Percentiles rank a stretch among this genome's conserved stretches.
These are phyloP conservation scores for Anas georgica DNA, from an alignment of 2,797 vertebrate species.

Conservation along the genomic window DNA sequence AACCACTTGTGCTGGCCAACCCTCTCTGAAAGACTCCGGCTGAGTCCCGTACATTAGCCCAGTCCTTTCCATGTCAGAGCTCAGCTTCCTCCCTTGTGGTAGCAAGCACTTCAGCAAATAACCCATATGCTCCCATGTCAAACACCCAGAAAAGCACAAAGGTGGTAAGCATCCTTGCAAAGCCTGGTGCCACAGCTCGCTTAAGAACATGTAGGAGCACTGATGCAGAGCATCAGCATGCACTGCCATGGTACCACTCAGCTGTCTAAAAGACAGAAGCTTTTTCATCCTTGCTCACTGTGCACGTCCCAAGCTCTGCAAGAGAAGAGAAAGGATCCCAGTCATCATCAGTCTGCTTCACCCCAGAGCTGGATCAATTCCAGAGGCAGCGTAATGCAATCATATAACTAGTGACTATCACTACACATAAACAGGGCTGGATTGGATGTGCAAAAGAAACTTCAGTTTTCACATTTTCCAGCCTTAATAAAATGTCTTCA, in stretches of 20 bases:
- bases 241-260: not conserved
- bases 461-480: not conserved
- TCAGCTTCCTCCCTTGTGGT: not conserved
- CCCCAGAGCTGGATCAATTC: not conserved
- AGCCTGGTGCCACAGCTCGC: not conserved
- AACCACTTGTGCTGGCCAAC: not conserved
- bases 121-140: not conserved
- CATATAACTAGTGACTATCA: rapidly evolving
- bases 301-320: not conserved
- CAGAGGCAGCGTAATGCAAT: not conserved
- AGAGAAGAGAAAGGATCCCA: not conserved
- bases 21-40: not conserved
- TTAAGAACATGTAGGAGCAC: not conserved
- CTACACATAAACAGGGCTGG: not conserved
- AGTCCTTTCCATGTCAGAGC: not conserved
- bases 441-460: not conserved
- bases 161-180: not conserved
- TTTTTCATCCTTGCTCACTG: not conserved
- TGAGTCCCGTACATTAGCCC: not conserved
- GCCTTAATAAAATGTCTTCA: not conserved
- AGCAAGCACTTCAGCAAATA: not conserved
- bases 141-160: not conserved
- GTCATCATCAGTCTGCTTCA: not conserved
- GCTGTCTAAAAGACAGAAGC: not conserved
- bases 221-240: not conserved